Evolutionary conservation across 2,797 vertebrate species (phyloP), one percentile per base, ranked within the genome.

Genomic region (Apogon hyalosoma): DNA sequence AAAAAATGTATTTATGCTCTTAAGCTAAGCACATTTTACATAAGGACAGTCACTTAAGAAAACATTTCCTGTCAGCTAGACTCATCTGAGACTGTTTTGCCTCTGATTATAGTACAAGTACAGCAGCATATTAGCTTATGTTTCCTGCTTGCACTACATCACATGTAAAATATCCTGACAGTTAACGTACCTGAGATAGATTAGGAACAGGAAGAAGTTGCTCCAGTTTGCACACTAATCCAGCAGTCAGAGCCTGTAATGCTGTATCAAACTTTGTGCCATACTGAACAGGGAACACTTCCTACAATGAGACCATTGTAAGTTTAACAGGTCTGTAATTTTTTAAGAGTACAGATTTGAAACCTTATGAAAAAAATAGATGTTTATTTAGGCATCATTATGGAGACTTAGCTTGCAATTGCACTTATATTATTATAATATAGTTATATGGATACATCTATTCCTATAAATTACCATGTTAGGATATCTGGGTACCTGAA

Each of bases 221-320:
- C 75, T 96, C 95, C 79, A 97, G 77, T 57, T 94, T 94, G 75
- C 89, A 93, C 56, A 97, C 84, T 51, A 96, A 92, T 57, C 96
- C 95, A 59, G 94, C 94, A 39, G 92, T 87, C 7, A 96, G 89
- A 41, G 93, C 92, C 84, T 96, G 94, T 69, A 96, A 80, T 0
- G 93, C 93, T 6, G 79, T 85, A 59, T 96, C 80, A 58, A 95
- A 95, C 73, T 89, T 86, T 19, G 92, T 84, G 16, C 95, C 95
- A 10, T 95, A 96, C 31, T 95, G 94, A 24, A 90, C 77, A 24
- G 93, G 91, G 45, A 96, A 94, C 24, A 92, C 89, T 48, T 94
- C 93, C 95, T 96, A 67, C 31, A 48, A 2, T 53, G 0, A 60
- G 18, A 16, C 5, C 9, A 0, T 6, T 7, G 3, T n/a, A 11